Evolutionary conservation across 2,797 vertebrate species (phyloP).

Genomic region (Gastrophryne carolinensis): DNA sequence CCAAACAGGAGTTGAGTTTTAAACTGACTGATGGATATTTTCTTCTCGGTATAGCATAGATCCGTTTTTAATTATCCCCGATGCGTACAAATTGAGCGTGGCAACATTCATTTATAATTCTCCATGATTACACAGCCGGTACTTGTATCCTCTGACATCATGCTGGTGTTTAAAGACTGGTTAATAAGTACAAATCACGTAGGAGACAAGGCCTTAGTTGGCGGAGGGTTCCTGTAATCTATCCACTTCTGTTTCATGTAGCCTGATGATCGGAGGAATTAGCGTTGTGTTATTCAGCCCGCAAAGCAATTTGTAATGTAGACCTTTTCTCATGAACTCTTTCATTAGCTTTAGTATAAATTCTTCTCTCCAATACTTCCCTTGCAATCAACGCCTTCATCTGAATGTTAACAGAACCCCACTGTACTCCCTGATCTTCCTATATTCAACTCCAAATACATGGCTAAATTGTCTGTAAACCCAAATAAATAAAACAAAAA

Average conservation of each 20-base stretch:
- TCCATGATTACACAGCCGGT: neutral
- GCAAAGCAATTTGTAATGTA: conserved; percentile 11
- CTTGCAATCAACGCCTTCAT: neutral
- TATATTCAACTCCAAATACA: too few species aligned
- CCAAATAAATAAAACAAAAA: too few species aligned
- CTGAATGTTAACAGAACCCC: neutral
- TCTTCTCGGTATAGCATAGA: too few species aligned
- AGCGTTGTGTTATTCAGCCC: neutral
- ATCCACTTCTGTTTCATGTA: conserved; percentile 22
- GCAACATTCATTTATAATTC: neutral
- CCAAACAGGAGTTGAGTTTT: too few species aligned
- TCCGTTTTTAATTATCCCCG: neutral
- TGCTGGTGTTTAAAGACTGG: neutral
- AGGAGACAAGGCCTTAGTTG: neutral
- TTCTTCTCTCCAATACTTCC: neutral
- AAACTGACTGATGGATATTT: too few species aligned
- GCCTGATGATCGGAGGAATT: conserved; percentile 28
- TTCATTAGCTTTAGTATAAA: neutral
- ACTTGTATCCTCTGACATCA: neutral
- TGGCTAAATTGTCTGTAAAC: too few species aligned
- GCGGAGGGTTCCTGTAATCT: conserved; percentile 8
- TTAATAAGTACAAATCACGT: conserved; percentile 12
- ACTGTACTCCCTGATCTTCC: too few species aligned
- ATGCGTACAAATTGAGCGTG: neutral
- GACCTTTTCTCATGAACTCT: conserved; percentile 16